phyloP scores from a whole-genome alignment of 1,140 invertebrate genomes.

The Achroia grisella region DNA sequence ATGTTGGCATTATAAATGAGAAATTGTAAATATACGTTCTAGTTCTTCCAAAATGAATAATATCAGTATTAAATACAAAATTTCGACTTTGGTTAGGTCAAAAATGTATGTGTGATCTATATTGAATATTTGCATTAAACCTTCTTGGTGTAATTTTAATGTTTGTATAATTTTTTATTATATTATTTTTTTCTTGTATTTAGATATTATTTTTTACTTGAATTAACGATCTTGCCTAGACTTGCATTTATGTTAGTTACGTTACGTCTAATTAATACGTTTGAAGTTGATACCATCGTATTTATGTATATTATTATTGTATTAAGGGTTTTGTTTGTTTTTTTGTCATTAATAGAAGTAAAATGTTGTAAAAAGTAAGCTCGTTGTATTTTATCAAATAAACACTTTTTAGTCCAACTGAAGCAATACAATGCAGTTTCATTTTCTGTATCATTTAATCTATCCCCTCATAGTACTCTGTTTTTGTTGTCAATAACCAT shows the following conservation, averaged over 20 bases:
- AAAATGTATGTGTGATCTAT: conserved; percentile 72
- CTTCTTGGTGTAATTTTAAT: conserved; percentile 58
- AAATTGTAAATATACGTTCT: conserved; percentile 70
- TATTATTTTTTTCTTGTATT: conserved; percentile 34
- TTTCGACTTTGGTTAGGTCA: conserved; percentile 70
- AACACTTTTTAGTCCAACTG: conserved; percentile 73
- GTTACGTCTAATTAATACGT: conserved; percentile 60
- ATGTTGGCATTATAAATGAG: conserved; percentile 58
- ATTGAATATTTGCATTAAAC: conserved; percentile 58
- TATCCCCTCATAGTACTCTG: too few relatives aligned
- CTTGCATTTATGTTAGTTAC: conserved; percentile 70
- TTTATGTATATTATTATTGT: conserved; percentile 72
- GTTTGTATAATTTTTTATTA: conserved; percentile 44
- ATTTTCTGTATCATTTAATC: conserved; percentile 31
- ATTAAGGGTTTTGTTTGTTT: conserved; percentile 73
- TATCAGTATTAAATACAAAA: conserved; percentile 74
- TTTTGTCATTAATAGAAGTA: conserved; percentile 72
- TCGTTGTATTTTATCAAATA: conserved; percentile 74
- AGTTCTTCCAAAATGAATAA: conserved; percentile 69
- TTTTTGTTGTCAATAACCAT: too few relatives aligned
- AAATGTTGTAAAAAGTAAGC: conserved; percentile 74
- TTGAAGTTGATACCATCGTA: conserved; percentile 71
- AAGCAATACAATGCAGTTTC: conserved; percentile 66
- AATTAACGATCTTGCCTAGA: conserved; percentile 68
- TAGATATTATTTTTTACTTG: conserved; percentile 52